Evolutionary conservation across 2,888 invertebrate genomes (phyloP), one percentile per base, ranked within the genome.

Genomic region (Sycophila texana): DNA sequence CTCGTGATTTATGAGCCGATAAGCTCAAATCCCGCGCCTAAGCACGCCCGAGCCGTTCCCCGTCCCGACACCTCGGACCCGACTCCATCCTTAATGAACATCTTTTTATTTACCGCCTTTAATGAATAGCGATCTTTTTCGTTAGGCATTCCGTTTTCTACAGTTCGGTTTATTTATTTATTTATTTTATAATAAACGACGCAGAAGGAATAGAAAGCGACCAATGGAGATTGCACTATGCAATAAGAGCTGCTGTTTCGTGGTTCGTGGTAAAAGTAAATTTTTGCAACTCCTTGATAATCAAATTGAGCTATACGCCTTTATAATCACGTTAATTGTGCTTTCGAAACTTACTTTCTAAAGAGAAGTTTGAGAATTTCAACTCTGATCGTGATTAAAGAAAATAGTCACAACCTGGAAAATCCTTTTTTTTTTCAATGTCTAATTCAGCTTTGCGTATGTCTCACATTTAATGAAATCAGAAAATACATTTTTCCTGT

Each of bases 1-100:
- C 68, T 16, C 72, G 68, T 77, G 74, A 80, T 80, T 77, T 77
- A 80, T 71, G 77, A 74, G 58, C 77, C 80, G 77, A 80, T 80
- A 80, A 80, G 30, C 47, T 49, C 65, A 49, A 73, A 57, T 18
- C 72, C 39, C 39, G 39, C 39, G 72, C 73, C 68, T 74, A 71
- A 66, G 79, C 74, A 79, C 51, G 57, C 72, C 7, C 13, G 51
- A 55, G 26, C n/a, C 66, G 60, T 68, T 61, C 53, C 63, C 26
- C 47, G 26, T 20, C 39, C 30, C 57, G 58, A 16, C 58, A 18
- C 18, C 47, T 16, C 39, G 39, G 39, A 39, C 39, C 7, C 5
- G 5, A 39, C 49, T 70, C 63, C 63, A 47, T 70, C 70, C 60
- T 76, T 55, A 63, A 70, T 76, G 49, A 30, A 16, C 51, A 71